These are phyloP conservation scores for Cataglyphis livida DNA, from an alignment of 2,888 invertebrate species.

Conservation along the genomic window DNA sequence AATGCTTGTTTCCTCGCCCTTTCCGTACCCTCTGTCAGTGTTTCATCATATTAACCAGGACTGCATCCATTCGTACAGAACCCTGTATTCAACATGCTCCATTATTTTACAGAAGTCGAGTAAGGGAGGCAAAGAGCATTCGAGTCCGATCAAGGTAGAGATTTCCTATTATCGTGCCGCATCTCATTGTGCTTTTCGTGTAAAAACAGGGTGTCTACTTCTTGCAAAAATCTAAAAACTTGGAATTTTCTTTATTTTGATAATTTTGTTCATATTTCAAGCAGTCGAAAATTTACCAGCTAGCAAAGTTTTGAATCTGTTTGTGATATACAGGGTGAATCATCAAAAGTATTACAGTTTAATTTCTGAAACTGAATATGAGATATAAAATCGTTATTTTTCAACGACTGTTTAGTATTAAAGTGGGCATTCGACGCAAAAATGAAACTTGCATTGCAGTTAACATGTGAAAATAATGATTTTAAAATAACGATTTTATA, in stretches of 20 bases:
- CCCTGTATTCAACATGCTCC: constrained; percentile 44
- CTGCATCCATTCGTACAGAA: constrained; percentile 2
- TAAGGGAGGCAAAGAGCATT: constrained; percentile 91
- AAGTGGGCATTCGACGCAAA: no score
- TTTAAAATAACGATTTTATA: no score
- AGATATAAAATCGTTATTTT: no score
- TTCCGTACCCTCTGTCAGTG: not conserved
- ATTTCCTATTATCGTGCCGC: constrained; percentile 76
- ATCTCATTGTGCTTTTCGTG: constrained; percentile 73
- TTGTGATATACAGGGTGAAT: no score
- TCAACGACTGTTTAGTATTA: no score
- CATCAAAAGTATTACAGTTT: no score
- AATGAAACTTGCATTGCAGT: no score
- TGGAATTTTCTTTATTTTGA: not conserved
- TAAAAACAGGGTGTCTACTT: not conserved
- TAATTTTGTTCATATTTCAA: not conserved
- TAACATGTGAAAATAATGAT: no score
- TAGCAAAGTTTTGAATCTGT: no score
- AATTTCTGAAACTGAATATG: no score
- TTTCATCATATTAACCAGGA: constrained; percentile 1
- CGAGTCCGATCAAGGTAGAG: constrained; percentile 90
- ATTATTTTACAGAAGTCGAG: constrained; percentile 91
- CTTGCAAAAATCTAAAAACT: not conserved
- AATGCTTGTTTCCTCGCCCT: not conserved
- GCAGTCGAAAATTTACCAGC: no score